phyloP scores from a whole-genome alignment of 2,797 vertebrate species.

The Periparus ater region DNA sequence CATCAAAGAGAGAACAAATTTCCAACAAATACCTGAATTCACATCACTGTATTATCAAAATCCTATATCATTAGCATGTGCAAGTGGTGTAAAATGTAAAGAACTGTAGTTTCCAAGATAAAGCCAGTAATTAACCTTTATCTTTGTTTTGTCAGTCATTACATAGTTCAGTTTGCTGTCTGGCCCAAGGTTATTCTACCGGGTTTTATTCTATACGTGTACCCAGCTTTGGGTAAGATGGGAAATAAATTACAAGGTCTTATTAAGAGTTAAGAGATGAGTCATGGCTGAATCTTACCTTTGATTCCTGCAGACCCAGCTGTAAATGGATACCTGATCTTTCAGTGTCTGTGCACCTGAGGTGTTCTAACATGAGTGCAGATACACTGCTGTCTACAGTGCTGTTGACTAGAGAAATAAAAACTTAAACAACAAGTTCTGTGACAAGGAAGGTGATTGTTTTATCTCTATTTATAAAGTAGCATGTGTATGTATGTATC shows the following conservation, averaged over 20 bases:
- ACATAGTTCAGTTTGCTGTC: background rate
- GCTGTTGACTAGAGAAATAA: background rate
- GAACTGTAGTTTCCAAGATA: background rate
- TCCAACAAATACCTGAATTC: background rate
- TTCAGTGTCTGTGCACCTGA: background rate
- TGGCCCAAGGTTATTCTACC: background rate
- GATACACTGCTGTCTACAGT: background rate
- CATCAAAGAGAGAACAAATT: background rate
- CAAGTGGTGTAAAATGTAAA: background rate
- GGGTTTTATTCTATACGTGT: background rate
- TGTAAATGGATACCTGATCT: background rate
- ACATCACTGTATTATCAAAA: background rate
- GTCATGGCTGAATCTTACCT: background rate
- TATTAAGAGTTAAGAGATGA: background rate
- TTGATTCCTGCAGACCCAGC: background rate
- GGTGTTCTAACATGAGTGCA: background rate
- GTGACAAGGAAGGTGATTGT: background rate
- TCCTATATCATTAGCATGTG: background rate
- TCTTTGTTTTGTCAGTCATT: background rate
- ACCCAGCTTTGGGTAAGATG: background rate
- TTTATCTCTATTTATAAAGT: background rate
- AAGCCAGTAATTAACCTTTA: background rate
- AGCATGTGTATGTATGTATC: background rate
- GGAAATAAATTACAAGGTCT: background rate
- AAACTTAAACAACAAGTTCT: background rate